Percentiles rank a stretch among this genome's conserved stretches.
phyloP scores from a whole-genome alignment of 2,797 vertebrate species.

The Hybognathus amarus region DNA sequence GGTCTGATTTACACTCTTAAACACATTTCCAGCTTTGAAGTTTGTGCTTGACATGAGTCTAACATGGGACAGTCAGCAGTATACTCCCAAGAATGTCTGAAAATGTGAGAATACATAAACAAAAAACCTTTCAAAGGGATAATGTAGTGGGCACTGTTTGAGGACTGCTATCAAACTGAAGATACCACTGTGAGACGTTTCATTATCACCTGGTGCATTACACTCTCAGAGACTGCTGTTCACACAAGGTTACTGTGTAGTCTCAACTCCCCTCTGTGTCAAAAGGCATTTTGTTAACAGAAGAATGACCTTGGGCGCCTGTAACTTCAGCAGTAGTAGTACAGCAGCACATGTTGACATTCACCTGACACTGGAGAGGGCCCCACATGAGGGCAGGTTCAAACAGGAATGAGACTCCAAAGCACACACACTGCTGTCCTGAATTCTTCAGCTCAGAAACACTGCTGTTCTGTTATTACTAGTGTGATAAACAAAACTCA shows the following conservation, averaged over 20 bases:
- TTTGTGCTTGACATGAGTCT: conserved; percentile 9
- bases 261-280: conserved; percentile 46
- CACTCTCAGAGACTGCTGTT: conserved; percentile 37
- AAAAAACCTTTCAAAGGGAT: background rate
- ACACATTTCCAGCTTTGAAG: conserved; percentile 22
- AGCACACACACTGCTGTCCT: conserved; percentile 56
- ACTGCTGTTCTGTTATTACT: conserved; percentile 24
- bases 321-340: conserved; percentile 70
- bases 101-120: background rate
- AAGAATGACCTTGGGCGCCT: conserved; percentile 74
- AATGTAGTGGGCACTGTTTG: background rate
- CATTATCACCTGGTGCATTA: conserved; percentile 39
- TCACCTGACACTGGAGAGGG: conserved; percentile 73
- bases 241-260: conserved; percentile 41
- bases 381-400: conserved; percentile 80
- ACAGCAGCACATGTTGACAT: conserved; percentile 77
- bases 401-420: conserved; percentile 74
- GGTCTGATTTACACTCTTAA: conserved; percentile 23
- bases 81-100: conserved; percentile 15
- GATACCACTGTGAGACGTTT: conserved; percentile 47
- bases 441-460: conserved; percentile 53
- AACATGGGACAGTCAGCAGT: background rate
- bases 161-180: conserved; percentile 20
- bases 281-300: conserved; percentile 55
- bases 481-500: conserved; percentile 55